Percentiles rank a stretch among this genome's conserved stretches.
phyloP scores from a whole-genome alignment of 2,888 invertebrate genomes.

The Sesia apiformis region DNA sequence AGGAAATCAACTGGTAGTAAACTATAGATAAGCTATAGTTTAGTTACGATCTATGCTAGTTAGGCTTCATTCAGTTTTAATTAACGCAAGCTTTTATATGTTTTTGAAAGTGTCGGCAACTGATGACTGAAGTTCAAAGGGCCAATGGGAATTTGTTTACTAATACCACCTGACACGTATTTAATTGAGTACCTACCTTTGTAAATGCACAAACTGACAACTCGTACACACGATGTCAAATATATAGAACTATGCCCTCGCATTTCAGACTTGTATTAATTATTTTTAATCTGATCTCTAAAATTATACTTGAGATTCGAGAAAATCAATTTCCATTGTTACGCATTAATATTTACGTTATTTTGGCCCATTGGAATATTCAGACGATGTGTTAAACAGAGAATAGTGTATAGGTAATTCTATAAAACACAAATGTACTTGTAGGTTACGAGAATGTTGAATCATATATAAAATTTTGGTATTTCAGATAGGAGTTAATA shows the following conservation, averaged over 20 bases:
- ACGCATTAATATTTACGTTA: not conserved
- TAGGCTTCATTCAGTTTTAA: conserved; percentile 62
- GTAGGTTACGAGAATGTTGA: conserved; percentile 72
- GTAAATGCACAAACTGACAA: not conserved
- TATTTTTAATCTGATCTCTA: conserved; percentile 28
- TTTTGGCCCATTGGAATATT: conserved; percentile 60
- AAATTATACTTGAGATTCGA: not conserved
- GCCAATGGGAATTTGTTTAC: conserved; percentile 58
- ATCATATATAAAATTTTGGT: conserved; percentile 61
- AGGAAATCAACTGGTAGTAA: conserved; percentile 64
- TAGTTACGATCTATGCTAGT: conserved; percentile 68
- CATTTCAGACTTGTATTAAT: conserved; percentile 53
- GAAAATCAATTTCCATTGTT: not conserved
- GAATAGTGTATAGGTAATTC: conserved; percentile 66
- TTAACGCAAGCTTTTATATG: conserved; percentile 61
- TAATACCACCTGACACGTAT: not conserved
- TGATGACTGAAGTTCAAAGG: conserved; percentile 67
- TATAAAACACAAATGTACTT: conserved; percentile 63
- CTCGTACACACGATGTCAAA: not conserved
- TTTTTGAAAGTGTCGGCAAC: conserved; percentile 57
- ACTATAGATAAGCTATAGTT: conserved; percentile 67
- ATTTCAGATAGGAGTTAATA: conserved; percentile 66
- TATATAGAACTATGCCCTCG: conserved; percentile 43
- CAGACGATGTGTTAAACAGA: conserved; percentile 61
- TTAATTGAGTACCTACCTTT: not conserved